Evolutionary conservation across 2,888 invertebrate genomes (phyloP), one percentile per base, ranked within the genome.

Genomic region (Smittia aterrima): DNA sequence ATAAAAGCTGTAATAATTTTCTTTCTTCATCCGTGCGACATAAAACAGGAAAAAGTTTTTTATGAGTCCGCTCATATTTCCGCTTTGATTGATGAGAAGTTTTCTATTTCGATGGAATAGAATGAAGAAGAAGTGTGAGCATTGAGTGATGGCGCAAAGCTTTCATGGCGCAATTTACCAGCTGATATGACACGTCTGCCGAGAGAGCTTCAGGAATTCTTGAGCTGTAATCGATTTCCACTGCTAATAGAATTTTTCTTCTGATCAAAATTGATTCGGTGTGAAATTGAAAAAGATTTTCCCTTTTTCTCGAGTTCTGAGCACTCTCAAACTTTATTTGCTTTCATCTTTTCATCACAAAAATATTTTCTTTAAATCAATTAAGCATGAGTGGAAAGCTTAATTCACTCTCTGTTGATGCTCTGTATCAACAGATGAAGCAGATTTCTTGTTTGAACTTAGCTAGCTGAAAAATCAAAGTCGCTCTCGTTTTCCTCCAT

Each of bases 401-500:
- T 53, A 7, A 53, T 53, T 53, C 3, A 16, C 4, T 32, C n/a
- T n/a, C n/a, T n/a, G n/a, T n/a, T n/a, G n/a, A n/a, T n/a, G n/a
- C n/a, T n/a, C n/a, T n/a, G n/a, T n/a, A n/a, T n/a, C n/a, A n/a
- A n/a, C n/a, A n/a, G n/a, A n/a, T n/a, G 32, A 6, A 32, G 32
- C 32, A 32, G 32, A 32, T 6, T 11, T 2, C 11, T 27, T 11
- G n/a, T 64, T 4, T 3, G 20, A 27, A 11, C 13, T 74, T 66
- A 73, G 76, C 78, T 79, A 66, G 79, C 78, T 75, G 83, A 81
- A 78, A 82, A 82, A 77, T 82, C 83, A 78, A 83, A 83, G 77
- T 82, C 83, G 77, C 83, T 82, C 77, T 82, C 83, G 77, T 80
- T 77, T 74, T 76, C 58, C 62, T 74, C 74, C 18, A 38, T 74